These are phyloP conservation scores for Crepidodera aurea DNA, from an alignment of 2,888 invertebrate species.

Conservation along the genomic window DNA sequence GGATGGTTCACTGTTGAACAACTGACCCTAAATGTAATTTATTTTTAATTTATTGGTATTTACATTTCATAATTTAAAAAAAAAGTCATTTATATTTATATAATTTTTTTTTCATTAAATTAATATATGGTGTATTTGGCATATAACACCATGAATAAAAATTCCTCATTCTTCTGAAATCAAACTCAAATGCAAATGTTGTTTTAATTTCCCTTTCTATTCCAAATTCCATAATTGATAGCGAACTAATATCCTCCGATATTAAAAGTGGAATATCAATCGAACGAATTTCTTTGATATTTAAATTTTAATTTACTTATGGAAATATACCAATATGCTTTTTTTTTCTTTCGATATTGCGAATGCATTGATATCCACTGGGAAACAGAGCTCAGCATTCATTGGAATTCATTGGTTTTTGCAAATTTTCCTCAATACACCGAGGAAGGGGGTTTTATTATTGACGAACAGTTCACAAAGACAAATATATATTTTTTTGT, in stretches of 20 bases:
- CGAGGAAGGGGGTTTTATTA: no score
- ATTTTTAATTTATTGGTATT: no score
- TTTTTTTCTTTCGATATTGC: conserved; percentile 15
- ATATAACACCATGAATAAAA: not conserved
- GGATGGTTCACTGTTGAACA: no score
- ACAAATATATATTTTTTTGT: no score
- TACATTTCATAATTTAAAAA: no score
- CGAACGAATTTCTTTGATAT: conserved; percentile 31
- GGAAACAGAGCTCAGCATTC: conserved; percentile 25
- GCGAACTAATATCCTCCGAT: conserved; percentile 20
- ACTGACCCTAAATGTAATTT: no score
- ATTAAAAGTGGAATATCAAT: conserved; percentile 26
- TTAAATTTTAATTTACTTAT: conserved; percentile 33
- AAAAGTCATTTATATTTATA: no score
- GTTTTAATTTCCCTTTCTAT: conserved; percentile 14
- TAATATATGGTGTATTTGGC: no score
- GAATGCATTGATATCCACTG: conserved; percentile 24
- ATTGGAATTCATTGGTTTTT: conserved; percentile 26
- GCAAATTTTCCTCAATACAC: not conserved
- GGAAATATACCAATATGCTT: conserved; percentile 29
- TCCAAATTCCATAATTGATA: conserved; percentile 7
- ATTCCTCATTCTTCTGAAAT: not conserved
- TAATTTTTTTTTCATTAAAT: no score
- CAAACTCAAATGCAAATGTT: conserved; percentile 6
- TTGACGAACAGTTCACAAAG: no score